Percentiles rank a stretch among this genome's conserved stretches.
These are phyloP conservation scores for Empis stercorea DNA, from an alignment of 2,888 invertebrate genomes.

Conservation along the genomic window DNA sequence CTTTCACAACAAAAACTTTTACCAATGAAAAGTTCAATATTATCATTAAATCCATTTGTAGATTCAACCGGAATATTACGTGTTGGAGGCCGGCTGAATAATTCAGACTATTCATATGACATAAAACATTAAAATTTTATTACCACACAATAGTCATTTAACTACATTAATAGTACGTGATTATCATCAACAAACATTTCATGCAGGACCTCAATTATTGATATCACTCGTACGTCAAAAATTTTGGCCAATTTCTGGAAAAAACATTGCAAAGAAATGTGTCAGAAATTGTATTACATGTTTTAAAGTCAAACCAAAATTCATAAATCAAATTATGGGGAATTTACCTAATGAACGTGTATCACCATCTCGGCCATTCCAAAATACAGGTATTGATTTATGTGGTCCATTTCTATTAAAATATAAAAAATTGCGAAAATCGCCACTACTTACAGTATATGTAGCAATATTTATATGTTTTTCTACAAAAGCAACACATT, in stretches of 20 bases:
- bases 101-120: not conserved
- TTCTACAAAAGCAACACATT: slow-evolving; percentile 13
- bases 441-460: slow-evolving; percentile 9
- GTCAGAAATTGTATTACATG: slow-evolving; percentile 13
- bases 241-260: slow-evolving; percentile 17
- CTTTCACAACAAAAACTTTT: not conserved
- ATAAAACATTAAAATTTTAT: not conserved
- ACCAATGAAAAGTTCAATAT: not conserved
- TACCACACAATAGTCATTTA: slow-evolving; percentile 1
- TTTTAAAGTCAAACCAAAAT: slow-evolving; percentile 8
- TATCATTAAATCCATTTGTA: slow-evolving; percentile 4
- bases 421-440: slow-evolving; percentile 2
- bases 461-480: no score
- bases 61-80: slow-evolving; percentile 5
- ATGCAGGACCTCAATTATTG: slow-evolving; percentile 9
- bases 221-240: slow-evolving; percentile 9
- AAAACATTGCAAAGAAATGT: slow-evolving; percentile 9
- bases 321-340: slow-evolving; percentile 14
- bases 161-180: slow-evolving; percentile 1
- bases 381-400: slow-evolving; percentile 9
- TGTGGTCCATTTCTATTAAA: slow-evolving; percentile 5
- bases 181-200: slow-evolving; percentile 1
- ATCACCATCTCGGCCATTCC: slow-evolving; percentile 7
- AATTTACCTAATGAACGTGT: slow-evolving; percentile 4
- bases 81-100: slow-evolving; percentile 8